phyloP scores from a whole-genome alignment of 2,113 vertebrate genomes.

The Jaculus jaculus region DNA sequence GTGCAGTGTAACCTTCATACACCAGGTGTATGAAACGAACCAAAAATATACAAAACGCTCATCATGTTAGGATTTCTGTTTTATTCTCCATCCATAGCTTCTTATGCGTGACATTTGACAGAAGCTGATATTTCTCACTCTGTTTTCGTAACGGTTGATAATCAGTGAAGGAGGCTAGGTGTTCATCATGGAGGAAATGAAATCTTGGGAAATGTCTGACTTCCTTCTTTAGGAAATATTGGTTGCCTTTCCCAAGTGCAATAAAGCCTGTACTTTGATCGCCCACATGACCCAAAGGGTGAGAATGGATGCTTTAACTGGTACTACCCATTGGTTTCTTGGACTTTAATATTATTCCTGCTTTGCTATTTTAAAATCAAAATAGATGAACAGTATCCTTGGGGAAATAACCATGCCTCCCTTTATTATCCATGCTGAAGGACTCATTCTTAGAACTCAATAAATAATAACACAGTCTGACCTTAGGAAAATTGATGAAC shows the following conservation, averaged over 20 bases:
- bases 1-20: too few species aligned
- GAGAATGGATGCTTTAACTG: constrained; percentile 23
- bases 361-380: constrained; percentile 37
- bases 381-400: constrained; percentile 36
- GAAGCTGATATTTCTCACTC: not conserved
- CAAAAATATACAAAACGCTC: not conserved
- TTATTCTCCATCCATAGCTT: not conserved
- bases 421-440: not conserved
- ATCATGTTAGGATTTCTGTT: not conserved
- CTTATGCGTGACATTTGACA: not conserved
- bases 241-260: constrained; percentile 14
- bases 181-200: constrained; percentile 46
- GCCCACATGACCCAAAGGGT: not conserved
- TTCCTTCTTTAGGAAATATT: not conserved
- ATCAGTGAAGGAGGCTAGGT: not conserved
- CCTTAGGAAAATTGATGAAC: not conserved
- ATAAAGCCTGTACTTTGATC: constrained; percentile 33
- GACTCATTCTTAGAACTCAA: not conserved
- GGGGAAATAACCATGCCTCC: constrained; percentile 32
- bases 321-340: constrained; percentile 4
- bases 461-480: not conserved
- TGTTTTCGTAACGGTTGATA: not conserved
- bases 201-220: constrained; percentile 32
- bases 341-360: constrained; percentile 23
- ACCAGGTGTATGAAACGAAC: not conserved